Evolutionary conservation across 2,888 invertebrate species (phyloP), one percentile per base, ranked within the genome.

Genomic region (Xestia xanthographa): DNA sequence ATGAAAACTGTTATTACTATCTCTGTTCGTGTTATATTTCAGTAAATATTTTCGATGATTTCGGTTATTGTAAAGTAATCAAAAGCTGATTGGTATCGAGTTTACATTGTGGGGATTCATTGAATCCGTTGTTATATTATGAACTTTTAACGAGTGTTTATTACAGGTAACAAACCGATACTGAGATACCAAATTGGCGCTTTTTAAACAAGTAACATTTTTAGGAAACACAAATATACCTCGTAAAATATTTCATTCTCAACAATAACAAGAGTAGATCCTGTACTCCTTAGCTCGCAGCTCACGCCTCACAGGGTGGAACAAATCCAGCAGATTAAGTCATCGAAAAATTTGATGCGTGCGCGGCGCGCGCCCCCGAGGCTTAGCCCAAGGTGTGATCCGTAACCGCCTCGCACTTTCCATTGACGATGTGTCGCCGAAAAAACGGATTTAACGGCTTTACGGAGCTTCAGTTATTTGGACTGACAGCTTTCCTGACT

Each of bases 321-420:
- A 86, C 88, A 91, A 92, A 91, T 91, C 91, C 88, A 88, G 84
- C 88, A 92, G 92, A 91, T 92, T 93, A 92, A 91, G 89, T 91
- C 91, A 90, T 93, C 91, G 92, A 91, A 92, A 93, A 93, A 94
- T 92, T 92, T 90, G 92, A 92, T 93, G 93, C 95, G 95, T 95
- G 95, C 92, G 91, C 90, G 89, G 81, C 81, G 87, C 86, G 89
- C 88, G 86, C 90, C 90, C 89, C 78, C 66, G 82, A 72, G 92
- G 94, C 93, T 95, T 94, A 94, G 86, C 87, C 75, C 74, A 86
- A 84, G 84, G 84, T 84, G 78, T 77, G 90, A 91, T 88, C 90
- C 85, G 87, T 83, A 86, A 85, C 87, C 87, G 79, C 88, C 84
- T 86, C 87, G 85, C 86, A 87, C 89, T 90, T 91, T 87, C 87